phyloP scores from a whole-genome alignment of 2,113 vertebrate species.

The Psophia crepitans region DNA sequence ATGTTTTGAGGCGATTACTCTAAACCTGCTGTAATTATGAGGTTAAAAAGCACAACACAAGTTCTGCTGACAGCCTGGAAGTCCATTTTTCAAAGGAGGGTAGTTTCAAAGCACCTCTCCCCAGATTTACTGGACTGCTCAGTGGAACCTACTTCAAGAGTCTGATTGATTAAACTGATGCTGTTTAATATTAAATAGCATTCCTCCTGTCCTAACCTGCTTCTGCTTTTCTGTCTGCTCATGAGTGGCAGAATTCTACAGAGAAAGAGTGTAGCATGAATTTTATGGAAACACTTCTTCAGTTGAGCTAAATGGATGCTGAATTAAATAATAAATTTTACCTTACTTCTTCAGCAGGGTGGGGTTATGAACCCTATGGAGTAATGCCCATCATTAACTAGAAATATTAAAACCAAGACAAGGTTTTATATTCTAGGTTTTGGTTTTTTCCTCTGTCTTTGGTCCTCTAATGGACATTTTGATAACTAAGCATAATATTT shows the following conservation, averaged over 20 bases:
- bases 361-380: not conserved
- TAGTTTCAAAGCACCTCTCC: not conserved
- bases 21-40: not conserved
- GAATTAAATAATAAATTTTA: not conserved
- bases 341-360: not conserved
- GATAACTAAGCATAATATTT: not conserved
- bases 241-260: not conserved
- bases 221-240: not conserved
- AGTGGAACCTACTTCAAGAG: not conserved
- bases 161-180: not conserved
- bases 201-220: not conserved
- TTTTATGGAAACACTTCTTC: not conserved
- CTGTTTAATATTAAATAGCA: not conserved
- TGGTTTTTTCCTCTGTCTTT: not conserved
- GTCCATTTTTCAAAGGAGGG: not conserved
- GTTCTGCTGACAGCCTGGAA: not conserved
- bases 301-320: not conserved
- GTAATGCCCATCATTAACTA: not conserved
- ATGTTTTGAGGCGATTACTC: not conserved
- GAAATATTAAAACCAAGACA: not conserved
- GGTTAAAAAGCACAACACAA: not conserved
- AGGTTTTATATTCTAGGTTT: not conserved
- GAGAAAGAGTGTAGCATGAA: not conserved
- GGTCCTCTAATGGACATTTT: not conserved
- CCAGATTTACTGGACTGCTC: not conserved